phyloP scores from a whole-genome alignment of 2,797 vertebrate genomes.

The Poecilia gillii region DNA sequence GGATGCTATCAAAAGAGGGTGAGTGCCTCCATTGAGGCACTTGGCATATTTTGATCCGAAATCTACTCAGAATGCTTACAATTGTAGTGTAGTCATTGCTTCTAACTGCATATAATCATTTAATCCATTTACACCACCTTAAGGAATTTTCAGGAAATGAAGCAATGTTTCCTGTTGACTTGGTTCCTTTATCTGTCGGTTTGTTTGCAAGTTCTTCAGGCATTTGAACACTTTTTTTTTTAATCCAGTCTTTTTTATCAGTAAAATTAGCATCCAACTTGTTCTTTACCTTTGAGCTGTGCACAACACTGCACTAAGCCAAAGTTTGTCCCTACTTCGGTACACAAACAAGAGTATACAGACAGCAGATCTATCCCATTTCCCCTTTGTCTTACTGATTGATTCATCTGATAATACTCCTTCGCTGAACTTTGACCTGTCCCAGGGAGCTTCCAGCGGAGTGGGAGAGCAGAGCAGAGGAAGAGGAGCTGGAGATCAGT shows the following conservation, averaged over 20 bases:
- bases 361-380: slow-evolving; percentile 18
- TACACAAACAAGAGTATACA: not conserved
- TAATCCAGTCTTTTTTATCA: not conserved
- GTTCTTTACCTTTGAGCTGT: not conserved
- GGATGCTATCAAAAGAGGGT: slow-evolving; percentile 93
- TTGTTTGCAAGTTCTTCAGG: not conserved
- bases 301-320: not conserved
- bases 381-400: slow-evolving; percentile 49
- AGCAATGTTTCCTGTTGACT: not conserved
- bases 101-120: not conserved
- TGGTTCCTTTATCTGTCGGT: not conserved
- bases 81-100: not conserved
- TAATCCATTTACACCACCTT: not conserved
- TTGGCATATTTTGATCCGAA: no score
- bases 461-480: slow-evolving; percentile 86
- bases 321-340: not conserved
- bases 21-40: slow-evolving; percentile 30
- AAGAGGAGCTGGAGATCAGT: slow-evolving; percentile 92
- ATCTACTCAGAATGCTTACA: no score
- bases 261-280: not conserved
- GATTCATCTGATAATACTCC: slow-evolving; percentile 32
- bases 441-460: slow-evolving; percentile 91
- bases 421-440: slow-evolving; percentile 38
- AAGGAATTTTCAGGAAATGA: not conserved
- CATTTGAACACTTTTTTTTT: not conserved